phyloP scores from a whole-genome alignment of 2,797 vertebrate genomes.

The Phoeniculus purpureus region DNA sequence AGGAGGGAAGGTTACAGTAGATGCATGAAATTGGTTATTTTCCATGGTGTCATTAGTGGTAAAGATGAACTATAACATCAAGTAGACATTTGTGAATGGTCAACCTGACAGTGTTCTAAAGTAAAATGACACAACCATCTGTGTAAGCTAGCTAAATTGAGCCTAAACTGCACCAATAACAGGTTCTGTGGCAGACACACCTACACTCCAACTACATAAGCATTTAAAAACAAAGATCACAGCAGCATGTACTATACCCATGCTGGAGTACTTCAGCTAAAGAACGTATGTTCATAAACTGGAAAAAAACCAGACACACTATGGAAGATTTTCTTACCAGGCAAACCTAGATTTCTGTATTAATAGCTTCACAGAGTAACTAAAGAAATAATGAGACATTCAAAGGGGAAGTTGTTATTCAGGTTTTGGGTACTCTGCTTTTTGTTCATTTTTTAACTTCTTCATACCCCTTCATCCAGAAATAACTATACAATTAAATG shows the following conservation, averaged over 20 bases:
- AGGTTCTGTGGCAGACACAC: neutral
- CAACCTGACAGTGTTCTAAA: neutral
- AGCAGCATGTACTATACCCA: neutral
- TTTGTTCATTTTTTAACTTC: neutral
- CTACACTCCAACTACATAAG: neutral
- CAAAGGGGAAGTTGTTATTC: neutral
- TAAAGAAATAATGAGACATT: neutral
- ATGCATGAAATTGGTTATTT: neutral
- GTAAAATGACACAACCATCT: neutral
- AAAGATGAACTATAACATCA: conserved; percentile 17
- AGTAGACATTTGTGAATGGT: neutral
- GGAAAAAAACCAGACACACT: neutral
- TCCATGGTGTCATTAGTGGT: neutral
- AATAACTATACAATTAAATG: neutral
- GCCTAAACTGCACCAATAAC: neutral
- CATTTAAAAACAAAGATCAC: neutral
- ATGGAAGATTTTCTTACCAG: neutral
- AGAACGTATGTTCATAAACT: neutral
- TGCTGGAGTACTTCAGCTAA: neutral
- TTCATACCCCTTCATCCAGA: neutral
- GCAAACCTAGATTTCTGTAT: neutral
- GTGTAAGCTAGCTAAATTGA: neutral
- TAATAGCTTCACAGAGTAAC: neutral
- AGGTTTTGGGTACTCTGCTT: neutral
- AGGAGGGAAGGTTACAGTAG: neutral